phyloP scores from a whole-genome alignment of 2,113 vertebrate species.

The Megaceryle torquata region DNA sequence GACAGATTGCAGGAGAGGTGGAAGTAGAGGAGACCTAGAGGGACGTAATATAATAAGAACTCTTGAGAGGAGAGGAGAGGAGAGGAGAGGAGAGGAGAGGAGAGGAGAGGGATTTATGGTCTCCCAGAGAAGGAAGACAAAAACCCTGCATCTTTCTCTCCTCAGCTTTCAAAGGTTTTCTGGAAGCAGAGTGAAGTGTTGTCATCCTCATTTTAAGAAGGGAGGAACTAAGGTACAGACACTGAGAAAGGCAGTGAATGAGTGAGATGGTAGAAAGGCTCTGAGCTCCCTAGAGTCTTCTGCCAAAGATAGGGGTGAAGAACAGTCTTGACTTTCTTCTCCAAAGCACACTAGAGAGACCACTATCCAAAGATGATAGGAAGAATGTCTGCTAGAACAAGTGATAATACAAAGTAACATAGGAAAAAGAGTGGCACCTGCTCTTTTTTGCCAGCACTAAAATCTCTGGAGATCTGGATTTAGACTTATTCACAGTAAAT shows the following conservation, averaged over 20 bases:
- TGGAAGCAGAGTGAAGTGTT: neutral
- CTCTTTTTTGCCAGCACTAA: neutral
- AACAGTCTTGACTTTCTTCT: neutral
- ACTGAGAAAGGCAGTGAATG: neutral
- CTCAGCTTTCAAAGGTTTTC: slow-evolving; percentile 10
- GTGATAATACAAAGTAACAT: neutral
- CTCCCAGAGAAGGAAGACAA: neutral
- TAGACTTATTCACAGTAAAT: neutral
- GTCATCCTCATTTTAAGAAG: neutral
- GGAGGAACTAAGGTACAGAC: neutral
- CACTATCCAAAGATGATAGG: neutral
- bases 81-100: too few species aligned
- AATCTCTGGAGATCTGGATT: neutral
- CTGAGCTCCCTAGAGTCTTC: neutral
- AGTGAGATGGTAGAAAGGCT: neutral
- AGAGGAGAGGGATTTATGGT: neutral
- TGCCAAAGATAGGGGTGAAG: neutral
- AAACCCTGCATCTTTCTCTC: slow-evolving; percentile 1
- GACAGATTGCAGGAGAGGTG: slow-evolving; percentile 44
- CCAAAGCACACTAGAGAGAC: neutral
- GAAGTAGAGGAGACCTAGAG: slow-evolving; percentile 57
- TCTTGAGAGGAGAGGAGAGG: neutral
- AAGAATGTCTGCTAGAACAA: neutral
- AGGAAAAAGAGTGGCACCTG: neutral
- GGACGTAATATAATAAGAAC: slow-evolving; percentile 53